Evolutionary conservation across 2,113 vertebrate species (phyloP).

Genomic region (Elephantulus edwardii): DNA sequence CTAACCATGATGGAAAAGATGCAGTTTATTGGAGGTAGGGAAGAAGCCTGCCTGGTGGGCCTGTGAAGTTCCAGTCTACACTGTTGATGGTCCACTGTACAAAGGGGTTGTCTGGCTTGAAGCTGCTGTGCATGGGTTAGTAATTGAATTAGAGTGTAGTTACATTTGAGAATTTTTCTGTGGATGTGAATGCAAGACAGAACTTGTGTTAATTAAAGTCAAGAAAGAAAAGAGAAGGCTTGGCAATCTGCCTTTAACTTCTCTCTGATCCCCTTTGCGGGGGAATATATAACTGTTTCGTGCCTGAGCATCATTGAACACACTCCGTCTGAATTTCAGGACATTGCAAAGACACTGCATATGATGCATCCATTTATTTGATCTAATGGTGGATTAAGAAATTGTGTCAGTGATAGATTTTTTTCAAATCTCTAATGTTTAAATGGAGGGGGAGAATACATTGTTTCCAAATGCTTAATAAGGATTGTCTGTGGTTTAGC

Average conservation of each 20-base stretch:
- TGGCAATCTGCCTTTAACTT: slow-evolving; percentile 66
- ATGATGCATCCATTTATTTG: slow-evolving; percentile 44
- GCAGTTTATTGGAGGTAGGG: too few relatives aligned
- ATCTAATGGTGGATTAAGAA: slow-evolving; percentile 1
- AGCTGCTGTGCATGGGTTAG: slow-evolving; percentile 63
- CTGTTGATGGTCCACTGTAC: not conserved
- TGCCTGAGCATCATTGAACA: slow-evolving; percentile 51
- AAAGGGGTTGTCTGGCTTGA: slow-evolving; percentile 53
- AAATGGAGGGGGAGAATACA: slow-evolving; percentile 31
- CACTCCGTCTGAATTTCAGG: slow-evolving; percentile 66
- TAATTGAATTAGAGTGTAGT: slow-evolving; percentile 66
- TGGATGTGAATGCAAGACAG: slow-evolving; percentile 57
- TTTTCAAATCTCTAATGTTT: slow-evolving; percentile 53
- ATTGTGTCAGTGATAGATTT: slow-evolving; percentile 33
- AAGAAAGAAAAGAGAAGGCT: slow-evolving; percentile 48
- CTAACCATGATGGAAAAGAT: too few relatives aligned
- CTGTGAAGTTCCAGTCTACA: not conserved
- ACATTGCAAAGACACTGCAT: slow-evolving; percentile 30
- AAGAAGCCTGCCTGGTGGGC: too few relatives aligned
- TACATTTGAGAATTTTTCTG: slow-evolving; percentile 74
- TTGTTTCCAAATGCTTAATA: slow-evolving; percentile 9
- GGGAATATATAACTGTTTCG: slow-evolving; percentile 64
- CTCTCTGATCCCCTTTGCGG: slow-evolving; percentile 56
- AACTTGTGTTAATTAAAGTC: slow-evolving; percentile 69
- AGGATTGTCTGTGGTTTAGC: not conserved